A percentile compares a stretch with the other conserved stretches of the same genome.
These are phyloP conservation scores for Ceriagrion tenellum DNA, from an alignment of 2,888 invertebrate species.

Conservation along the genomic window DNA sequence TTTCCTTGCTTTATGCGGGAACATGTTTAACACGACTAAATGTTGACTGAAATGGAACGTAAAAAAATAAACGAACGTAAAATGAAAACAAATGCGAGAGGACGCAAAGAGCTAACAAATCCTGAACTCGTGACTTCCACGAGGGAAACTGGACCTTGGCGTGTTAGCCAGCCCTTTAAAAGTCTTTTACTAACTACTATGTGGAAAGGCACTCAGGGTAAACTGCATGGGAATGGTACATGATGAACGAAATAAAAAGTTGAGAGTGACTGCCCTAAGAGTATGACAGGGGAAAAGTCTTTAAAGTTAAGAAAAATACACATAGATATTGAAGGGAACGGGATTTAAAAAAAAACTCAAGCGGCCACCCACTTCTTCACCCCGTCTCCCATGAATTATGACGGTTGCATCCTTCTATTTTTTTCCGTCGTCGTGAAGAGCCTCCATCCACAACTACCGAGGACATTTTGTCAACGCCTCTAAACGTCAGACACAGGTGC, in stretches of 20 bases:
- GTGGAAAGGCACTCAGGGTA: not conserved
- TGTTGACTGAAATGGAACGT: not conserved
- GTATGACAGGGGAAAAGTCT: not conserved
- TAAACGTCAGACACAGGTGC: not conserved
- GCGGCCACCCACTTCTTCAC: constrained; percentile 6
- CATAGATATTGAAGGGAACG: not conserved
- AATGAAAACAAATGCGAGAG: not conserved
- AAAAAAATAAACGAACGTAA: not conserved
- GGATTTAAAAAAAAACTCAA: not conserved
- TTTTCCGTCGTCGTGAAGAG: not conserved
- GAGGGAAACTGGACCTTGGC: not conserved
- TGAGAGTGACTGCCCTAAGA: not conserved
- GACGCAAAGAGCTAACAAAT: not conserved
- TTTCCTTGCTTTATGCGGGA: not conserved
- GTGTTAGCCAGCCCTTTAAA: not conserved
- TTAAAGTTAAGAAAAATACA: not conserved
- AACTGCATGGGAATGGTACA: not conserved
- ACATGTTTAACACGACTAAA: not conserved
- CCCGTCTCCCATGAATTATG: not conserved
- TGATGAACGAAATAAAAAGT: not conserved
- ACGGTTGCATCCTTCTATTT: not conserved
- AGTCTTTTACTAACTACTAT: not conserved
- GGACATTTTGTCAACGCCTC: not conserved
- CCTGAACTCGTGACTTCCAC: not conserved
- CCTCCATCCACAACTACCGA: not conserved